These are phyloP conservation scores for Phorcus lineatus DNA, from an alignment of 2,888 invertebrate species.

Conservation along the genomic window DNA sequence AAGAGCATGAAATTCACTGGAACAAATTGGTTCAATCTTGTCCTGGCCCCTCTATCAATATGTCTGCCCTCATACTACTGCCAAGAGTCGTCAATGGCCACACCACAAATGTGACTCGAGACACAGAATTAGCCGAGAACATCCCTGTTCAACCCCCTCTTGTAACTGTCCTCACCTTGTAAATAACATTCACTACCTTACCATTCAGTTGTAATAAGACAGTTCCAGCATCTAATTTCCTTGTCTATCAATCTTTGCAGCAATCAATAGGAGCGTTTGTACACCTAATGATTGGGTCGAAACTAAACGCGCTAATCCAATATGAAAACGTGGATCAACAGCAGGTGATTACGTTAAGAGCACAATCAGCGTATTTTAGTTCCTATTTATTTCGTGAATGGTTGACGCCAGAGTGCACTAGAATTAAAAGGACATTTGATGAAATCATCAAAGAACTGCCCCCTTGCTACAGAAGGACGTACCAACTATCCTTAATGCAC, in stretches of 20 bases:
- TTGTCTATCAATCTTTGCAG: background rate
- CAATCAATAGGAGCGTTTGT: constrained; percentile 2
- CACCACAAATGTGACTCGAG: too few species aligned
- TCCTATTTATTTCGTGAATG: background rate
- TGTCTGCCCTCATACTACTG: too few species aligned
- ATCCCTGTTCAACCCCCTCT: background rate
- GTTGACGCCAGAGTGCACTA: background rate
- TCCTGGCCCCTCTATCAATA: too few species aligned
- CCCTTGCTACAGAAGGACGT: too few species aligned
- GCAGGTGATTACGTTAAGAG: background rate
- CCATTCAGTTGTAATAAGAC: background rate
- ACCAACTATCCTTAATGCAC: too few species aligned
- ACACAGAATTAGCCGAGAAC: background rate
- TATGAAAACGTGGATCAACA: background rate
- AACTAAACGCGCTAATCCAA: constrained; percentile 8
- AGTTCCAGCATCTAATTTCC: background rate
- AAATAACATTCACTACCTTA: background rate
- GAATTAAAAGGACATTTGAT: background rate
- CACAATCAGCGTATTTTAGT: background rate
- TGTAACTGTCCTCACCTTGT: background rate
- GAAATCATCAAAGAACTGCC: too few species aligned
- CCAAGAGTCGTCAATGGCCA: too few species aligned
- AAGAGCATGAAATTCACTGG: too few species aligned
- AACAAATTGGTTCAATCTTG: too few species aligned
- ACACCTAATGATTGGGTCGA: background rate